Conservation (phyloP, 1,140 invertebrate species). For the Paraescarpia echinospica region DNA sequence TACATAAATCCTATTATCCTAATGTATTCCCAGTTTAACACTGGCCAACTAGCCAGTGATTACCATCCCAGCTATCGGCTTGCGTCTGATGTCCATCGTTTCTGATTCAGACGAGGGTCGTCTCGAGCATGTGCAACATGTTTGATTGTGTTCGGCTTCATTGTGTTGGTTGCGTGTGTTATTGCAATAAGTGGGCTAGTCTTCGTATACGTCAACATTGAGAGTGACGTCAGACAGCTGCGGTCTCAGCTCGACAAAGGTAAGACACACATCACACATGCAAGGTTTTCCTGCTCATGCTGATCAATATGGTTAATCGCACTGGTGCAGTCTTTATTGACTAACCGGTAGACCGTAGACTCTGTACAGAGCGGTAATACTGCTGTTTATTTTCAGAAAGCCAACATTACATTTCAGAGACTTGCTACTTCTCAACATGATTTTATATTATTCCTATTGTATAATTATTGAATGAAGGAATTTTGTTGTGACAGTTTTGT, state of each 20-base stretch:
- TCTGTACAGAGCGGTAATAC: no score
- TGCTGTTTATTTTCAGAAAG: background rate
- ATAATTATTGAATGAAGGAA: background rate
- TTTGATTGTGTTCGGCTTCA: conserved; percentile 20
- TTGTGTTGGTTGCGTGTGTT: conserved; percentile 20
- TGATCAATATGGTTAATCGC: no score
- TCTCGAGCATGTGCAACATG: conserved; percentile 14
- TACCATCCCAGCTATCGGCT: background rate
- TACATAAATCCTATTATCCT: background rate
- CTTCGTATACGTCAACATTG: conserved; percentile 1
- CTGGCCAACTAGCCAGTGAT: background rate
- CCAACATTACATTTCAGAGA: background rate
- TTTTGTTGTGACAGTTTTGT: no score
- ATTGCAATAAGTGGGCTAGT: conserved; percentile 17
- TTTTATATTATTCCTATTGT: background rate
- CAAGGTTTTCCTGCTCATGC: background rate
- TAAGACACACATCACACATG: background rate
- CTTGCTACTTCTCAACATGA: background rate
- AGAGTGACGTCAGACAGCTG: background rate
- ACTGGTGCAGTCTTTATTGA: background rate
- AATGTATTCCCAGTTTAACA: background rate
- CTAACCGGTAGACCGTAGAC: no score
- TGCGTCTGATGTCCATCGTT: conserved; percentile 8
- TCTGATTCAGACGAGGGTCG: conserved; percentile 1
- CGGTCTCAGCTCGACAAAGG: conserved; percentile 3